These are phyloP conservation scores for Macrotis lagotis DNA, from an alignment of 2,113 vertebrate genomes.

Conservation along the genomic window DNA sequence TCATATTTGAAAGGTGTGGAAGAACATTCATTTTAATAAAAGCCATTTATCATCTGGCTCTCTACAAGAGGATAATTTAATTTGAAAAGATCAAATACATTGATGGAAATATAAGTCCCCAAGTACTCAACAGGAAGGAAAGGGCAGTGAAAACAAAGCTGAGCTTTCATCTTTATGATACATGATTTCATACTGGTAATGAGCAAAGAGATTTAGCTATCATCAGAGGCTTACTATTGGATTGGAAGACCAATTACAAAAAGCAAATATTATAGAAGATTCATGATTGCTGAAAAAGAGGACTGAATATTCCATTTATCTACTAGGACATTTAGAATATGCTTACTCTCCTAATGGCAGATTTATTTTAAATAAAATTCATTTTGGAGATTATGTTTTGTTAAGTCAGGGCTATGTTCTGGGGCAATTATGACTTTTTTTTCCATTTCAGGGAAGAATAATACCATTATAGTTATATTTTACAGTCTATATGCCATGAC, in stretches of 20 bases:
- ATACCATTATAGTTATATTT: background rate
- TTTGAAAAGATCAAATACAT: conserved; percentile 67
- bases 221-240: conserved; percentile 51
- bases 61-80: conserved; percentile 56
- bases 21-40: conserved; percentile 60
- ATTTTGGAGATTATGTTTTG: background rate
- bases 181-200: conserved; percentile 57
- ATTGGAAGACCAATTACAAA: conserved; percentile 62
- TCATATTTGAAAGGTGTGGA: conserved; percentile 49
- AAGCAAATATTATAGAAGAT: conserved; percentile 17
- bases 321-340: background rate
- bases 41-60: conserved; percentile 61
- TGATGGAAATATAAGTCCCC: conserved; percentile 49
- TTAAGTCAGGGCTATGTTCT: background rate
- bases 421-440: background rate
- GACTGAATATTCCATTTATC: background rate
- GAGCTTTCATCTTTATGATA: conserved; percentile 68
- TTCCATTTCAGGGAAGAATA: background rate
- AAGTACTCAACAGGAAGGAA: conserved; percentile 55
- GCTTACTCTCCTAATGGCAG: background rate
- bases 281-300: conserved; percentile 47
- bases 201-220: conserved; percentile 41
- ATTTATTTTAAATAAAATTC: background rate
- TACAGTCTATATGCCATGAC: background rate
- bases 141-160: conserved; percentile 60